Evolutionary conservation across 1,140 invertebrate species (phyloP).

Genomic region (Amyelois transitella): DNA sequence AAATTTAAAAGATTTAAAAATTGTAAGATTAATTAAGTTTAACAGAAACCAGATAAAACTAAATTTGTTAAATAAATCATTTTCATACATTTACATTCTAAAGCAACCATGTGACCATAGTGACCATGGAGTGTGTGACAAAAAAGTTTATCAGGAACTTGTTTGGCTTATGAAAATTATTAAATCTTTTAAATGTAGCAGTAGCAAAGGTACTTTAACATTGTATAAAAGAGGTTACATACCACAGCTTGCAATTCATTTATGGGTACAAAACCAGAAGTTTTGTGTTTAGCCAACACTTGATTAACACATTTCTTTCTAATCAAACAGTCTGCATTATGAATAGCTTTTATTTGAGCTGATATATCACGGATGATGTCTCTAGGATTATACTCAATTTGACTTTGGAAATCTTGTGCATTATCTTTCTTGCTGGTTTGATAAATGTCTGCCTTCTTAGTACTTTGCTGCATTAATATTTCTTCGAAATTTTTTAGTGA

Average conservation of each 20-base stretch:
- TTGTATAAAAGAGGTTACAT: slow-evolving; percentile 1
- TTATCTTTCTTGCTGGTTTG: slow-evolving; percentile 3
- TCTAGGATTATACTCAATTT: slow-evolving; percentile 12
- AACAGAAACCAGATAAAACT: no score
- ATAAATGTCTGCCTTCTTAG: slow-evolving; percentile 19
- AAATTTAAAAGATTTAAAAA: no score
- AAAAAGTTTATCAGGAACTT: no score
- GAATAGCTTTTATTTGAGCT: slow-evolving; percentile 35
- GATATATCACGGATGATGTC: slow-evolving; percentile 32
- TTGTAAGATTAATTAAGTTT: no score
- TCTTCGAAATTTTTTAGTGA: slow-evolving; percentile 24
- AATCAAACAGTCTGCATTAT: slow-evolving; percentile 30
- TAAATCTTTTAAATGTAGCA: no score
- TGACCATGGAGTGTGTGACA: no score
- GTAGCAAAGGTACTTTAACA: no score
- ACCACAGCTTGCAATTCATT: slow-evolving; percentile 27
- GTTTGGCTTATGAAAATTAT: no score
- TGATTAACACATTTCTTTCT: slow-evolving; percentile 9
- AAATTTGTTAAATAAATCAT: no score
- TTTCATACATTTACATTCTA: no score
- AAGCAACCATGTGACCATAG: no score
- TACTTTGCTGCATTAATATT: slow-evolving; percentile 18
- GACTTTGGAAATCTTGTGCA: not conserved
- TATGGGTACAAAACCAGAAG: slow-evolving; percentile 25
- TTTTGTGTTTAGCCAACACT: slow-evolving; percentile 15